Base-by-base conservation (phyloP, 1,140 invertebrate species). In the Tetragonula clypearis region DNA sequence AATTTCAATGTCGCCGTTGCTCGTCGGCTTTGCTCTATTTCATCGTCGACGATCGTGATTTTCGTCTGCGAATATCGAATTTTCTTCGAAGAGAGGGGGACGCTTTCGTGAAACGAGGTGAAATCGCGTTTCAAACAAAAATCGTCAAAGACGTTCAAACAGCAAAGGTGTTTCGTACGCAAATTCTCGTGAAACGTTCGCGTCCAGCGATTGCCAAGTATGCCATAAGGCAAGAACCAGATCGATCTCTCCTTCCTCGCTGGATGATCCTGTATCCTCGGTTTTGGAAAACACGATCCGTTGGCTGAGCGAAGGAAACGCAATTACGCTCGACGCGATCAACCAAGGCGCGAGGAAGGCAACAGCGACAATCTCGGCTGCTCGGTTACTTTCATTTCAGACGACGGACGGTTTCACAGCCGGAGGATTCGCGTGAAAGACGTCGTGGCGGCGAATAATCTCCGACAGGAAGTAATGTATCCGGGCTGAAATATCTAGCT, bases 381-480 rank as follows among this genome's bases (percentile, higher is more conserved):
- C 73, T 49, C 41, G 6, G 73, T 77, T 76, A 79, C 79, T 86
- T 89, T 86, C 83, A 89, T 88, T 83, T 78, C 66, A 83, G 87
- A 79, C 35, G 75, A 60, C 73, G 62, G 56, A 41, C 78, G 86
- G 65, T 19, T 58, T 58, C 56, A 15, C 9, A 62, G 77, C 49
- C 17, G 49, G 60, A n/a, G 82, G 87, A 88, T 88, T 68, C 79
- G 17, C 60, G 87, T 80, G 83, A 88, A 77, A 81, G 78, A 76
- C 77, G 84, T 68, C 72, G 49, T 55, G 77, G 81, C 76, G 75
- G 83, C 87, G 79, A 66, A 87, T 90, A 89, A 90, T 89, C 88
- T 86, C 49, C 66, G 86, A 84, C 85, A 69, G 82, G 86, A 87
- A 83, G 86, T 82, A 85, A 87, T 87, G 80, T 90, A 90, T 89